phyloP scores from a whole-genome alignment of 2,888 invertebrate species.

The Asteroscopus sphinx region DNA sequence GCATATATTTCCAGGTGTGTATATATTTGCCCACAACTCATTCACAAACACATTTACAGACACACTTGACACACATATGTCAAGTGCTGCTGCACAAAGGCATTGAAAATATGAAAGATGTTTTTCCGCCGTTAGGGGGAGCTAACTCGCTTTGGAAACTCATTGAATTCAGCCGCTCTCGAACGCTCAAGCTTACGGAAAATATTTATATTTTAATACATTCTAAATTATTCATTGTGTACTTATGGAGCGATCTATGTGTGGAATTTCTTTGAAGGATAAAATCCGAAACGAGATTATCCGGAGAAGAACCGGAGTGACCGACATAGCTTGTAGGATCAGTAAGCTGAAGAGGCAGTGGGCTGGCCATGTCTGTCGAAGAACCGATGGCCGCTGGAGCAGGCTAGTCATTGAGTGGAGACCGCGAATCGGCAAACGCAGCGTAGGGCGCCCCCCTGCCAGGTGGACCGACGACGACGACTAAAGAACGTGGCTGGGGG shows the following conservation, averaged over 20 bases:
- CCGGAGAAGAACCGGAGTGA: no score
- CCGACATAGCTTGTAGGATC: no score
- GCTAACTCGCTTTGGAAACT: constrained; percentile 48
- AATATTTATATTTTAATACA: constrained; percentile 37
- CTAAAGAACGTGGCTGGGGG: no score
- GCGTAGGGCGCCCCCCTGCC: no score
- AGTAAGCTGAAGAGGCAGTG: no score
- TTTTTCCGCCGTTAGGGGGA: constrained; percentile 26
- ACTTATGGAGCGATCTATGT: constrained; percentile 14
- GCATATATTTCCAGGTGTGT: neutral
- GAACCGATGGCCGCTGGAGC: no score
- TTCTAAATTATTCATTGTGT: constrained; percentile 41
- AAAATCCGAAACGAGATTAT: no score
- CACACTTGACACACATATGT: constrained; percentile 13
- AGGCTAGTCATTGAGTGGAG: no score
- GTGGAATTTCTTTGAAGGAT: constrained; percentile 5
- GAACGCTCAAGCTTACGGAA: constrained; percentile 13
- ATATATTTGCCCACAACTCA: constrained; percentile 8
- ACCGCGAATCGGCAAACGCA: no score
- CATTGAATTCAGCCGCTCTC: constrained; percentile 25
- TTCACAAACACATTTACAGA: constrained; percentile 1
- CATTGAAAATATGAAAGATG: constrained; percentile 36
- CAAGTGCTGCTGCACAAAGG: constrained; percentile 15
- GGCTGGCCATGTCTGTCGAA: no score
- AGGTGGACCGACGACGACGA: no score